Conservation (phyloP, 2,797 vertebrate species). For the Sebastiscus tertius region DNA sequence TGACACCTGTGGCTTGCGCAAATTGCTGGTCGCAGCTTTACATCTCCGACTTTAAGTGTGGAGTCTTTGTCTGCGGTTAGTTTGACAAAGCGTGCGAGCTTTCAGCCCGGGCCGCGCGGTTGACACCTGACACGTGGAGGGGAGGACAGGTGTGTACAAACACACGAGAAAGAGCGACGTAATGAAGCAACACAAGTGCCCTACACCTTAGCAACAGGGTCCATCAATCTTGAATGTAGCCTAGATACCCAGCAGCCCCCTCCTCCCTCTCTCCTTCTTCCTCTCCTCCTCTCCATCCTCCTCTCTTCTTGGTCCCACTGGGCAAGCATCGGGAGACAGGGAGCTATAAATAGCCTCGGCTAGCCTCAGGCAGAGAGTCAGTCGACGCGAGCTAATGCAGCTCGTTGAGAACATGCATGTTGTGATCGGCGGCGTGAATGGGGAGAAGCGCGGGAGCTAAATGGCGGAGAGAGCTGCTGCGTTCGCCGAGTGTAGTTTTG, state of each 20-base stretch:
- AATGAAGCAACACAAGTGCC: conserved; percentile 41
- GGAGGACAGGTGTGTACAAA: conserved; percentile 55
- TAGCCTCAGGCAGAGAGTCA: conserved; percentile 71
- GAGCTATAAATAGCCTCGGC: conserved; percentile 76
- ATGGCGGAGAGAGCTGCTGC: conserved; percentile 3
- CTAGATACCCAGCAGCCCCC: conserved; percentile 73
- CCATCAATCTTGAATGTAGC: conserved; percentile 75
- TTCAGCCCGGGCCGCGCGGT: conserved; percentile 33
- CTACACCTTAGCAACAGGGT: conserved; percentile 64
- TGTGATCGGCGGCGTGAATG: conserved; percentile 32
- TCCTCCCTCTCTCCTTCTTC: conserved; percentile 16
- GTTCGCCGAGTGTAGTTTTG: conserved; percentile 3
- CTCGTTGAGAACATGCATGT: conserved; percentile 62
- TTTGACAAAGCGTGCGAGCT: conserved; percentile 52
- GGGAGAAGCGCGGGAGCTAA: not conserved
- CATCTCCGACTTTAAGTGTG: conserved; percentile 44
- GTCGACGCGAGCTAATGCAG: conserved; percentile 71
- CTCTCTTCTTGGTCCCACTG: conserved; percentile 64
- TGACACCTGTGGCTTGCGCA: conserved; percentile 73
- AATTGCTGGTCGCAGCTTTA: conserved; percentile 47
- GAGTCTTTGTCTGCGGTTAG: conserved; percentile 54
- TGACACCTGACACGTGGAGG: conserved; percentile 54
- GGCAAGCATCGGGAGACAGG: conserved; percentile 70
- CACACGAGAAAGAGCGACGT: not conserved
- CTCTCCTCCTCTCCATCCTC: conserved; percentile 46